These are phyloP conservation scores for Molorchus minor DNA, from an alignment of 2,888 invertebrate species.

Conservation along the genomic window DNA sequence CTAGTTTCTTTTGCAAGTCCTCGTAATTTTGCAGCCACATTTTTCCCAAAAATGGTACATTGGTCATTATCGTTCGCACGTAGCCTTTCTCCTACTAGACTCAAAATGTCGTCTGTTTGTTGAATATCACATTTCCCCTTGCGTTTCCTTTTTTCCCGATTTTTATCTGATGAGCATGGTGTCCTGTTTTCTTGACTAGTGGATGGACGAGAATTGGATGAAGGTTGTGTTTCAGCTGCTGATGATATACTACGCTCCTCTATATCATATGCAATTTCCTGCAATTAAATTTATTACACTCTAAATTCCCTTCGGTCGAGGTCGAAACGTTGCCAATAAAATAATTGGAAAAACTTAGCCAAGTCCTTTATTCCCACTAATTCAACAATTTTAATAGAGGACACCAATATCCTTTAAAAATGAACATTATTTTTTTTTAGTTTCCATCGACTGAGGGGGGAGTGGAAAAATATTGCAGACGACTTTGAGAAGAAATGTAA, in stretches of 20 bases:
- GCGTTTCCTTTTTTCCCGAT: neutral
- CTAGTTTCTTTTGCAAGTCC: conserved; percentile 1
- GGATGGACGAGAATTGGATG: neutral
- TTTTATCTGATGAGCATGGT: neutral
- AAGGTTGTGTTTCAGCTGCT: too few species aligned
- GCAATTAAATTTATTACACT: neutral
- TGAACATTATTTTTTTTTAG: neutral
- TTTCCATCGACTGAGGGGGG: neutral
- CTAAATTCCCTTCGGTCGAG: neutral
- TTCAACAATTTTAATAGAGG: neutral
- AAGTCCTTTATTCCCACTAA: too few species aligned
- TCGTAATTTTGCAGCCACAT: conserved; percentile 4
- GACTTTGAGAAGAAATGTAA: conserved; percentile 40
- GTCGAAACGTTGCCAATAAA: neutral
- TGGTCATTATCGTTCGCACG: neutral
- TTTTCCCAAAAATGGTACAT: conserved; percentile 5
- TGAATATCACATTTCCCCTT: neutral
- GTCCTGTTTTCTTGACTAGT: neutral
- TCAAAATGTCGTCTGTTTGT: neutral
- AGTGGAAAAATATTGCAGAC: conserved; percentile 8
- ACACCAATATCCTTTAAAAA: neutral
- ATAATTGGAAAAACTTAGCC: neutral
- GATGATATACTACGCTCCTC: neutral
- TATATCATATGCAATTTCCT: neutral
- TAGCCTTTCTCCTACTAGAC: neutral